Conservation (phyloP, 2,797 vertebrate genomes). For the Florisuga fusca region DNA sequence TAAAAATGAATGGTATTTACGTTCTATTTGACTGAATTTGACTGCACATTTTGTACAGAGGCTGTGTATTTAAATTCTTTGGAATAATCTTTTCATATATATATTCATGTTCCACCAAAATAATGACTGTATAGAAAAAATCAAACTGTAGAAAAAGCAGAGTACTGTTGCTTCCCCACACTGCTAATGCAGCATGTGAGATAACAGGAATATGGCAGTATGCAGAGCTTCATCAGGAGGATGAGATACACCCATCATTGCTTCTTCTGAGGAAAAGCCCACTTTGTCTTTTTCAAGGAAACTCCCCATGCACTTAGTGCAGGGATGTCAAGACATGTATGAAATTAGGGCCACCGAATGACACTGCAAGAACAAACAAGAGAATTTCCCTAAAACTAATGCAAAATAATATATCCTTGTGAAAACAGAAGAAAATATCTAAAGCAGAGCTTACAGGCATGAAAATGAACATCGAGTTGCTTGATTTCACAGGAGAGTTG, state of each 20-base stretch:
- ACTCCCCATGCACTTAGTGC: not conserved
- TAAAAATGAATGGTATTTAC: not conserved
- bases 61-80: not conserved
- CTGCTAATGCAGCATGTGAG: not conserved
- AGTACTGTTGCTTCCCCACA: not conserved
- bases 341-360: not conserved
- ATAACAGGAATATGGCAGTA: not conserved
- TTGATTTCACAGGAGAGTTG: not conserved
- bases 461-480: not conserved
- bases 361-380: not conserved
- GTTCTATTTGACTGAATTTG: not conserved
- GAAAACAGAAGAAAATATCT: not conserved
- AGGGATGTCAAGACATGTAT: not conserved
- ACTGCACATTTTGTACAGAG: not conserved
- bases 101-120: not conserved
- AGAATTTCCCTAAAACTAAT: not conserved
- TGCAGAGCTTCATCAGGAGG: not conserved
- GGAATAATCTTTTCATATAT: not conserved
- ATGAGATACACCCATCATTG: not conserved
- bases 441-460: not conserved
- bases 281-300: not conserved
- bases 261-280: not conserved
- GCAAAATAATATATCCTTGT: not conserved
- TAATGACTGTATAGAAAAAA: not conserved
- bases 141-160: not conserved